Percentiles rank a stretch among this genome's conserved stretches.
These are phyloP conservation scores for Apaloderma vittatum DNA, from an alignment of 2,113 vertebrate genomes.

Conservation along the genomic window DNA sequence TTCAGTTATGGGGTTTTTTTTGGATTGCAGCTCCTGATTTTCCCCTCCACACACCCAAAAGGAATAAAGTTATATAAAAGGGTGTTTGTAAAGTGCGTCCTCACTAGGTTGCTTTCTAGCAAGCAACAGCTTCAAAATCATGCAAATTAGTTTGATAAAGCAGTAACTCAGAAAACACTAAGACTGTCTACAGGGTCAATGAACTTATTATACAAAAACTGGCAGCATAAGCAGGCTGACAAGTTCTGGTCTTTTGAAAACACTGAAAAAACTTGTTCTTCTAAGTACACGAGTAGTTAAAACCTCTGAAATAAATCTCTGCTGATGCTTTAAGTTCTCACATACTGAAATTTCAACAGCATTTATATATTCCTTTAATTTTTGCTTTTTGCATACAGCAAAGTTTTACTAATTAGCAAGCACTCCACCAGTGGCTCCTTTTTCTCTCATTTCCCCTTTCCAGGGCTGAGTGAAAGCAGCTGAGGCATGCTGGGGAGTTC, in stretches of 20 bases:
- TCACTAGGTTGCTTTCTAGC: conserved; percentile 39
- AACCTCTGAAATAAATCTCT: neutral
- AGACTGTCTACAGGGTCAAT: conserved; percentile 28
- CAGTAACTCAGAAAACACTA: conserved; percentile 43
- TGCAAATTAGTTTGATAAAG: conserved; percentile 69
- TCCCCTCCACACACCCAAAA: neutral
- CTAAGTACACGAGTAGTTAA: neutral
- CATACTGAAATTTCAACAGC: neutral
- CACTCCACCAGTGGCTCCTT: conserved; percentile 35
- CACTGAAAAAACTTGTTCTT: conserved; percentile 15
- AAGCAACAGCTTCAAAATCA: conserved; percentile 59
- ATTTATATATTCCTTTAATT: conserved; percentile 40
- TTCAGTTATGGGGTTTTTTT: neutral
- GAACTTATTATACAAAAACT: conserved; percentile 48
- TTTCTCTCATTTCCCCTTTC: conserved; percentile 63
- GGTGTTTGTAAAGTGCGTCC: neutral
- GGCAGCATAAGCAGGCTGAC: conserved; percentile 19
- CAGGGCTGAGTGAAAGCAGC: conserved; percentile 72
- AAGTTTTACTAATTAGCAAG: conserved; percentile 76
- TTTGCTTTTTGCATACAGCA: neutral
- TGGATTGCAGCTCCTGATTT: neutral
- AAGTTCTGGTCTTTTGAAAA: conserved; percentile 10
- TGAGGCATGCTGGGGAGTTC: conserved; percentile 52
- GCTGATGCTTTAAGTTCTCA: neutral
- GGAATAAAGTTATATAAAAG: conserved; percentile 23